Conservation (phyloP, 2,888 invertebrate species). For the Serripes groenlandicus region DNA sequence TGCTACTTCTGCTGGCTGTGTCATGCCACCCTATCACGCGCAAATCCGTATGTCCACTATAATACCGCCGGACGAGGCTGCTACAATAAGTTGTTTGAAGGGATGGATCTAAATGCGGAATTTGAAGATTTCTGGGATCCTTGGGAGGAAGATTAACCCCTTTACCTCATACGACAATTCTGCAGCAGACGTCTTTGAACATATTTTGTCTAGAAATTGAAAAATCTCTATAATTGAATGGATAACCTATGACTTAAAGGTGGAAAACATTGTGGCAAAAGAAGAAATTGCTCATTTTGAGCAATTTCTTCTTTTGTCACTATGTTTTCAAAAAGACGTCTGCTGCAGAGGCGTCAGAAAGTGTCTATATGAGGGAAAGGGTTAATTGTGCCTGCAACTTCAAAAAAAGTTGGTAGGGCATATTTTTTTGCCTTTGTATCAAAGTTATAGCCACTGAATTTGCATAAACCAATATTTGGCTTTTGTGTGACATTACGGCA, state of each 20-base stretch:
- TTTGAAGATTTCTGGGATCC: slow-evolving; percentile 56
- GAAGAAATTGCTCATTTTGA: no score
- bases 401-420: no score
- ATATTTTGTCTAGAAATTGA: not conserved
- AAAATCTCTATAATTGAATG: not conserved
- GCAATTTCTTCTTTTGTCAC: no score
- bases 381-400: no score
- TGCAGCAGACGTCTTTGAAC: not conserved
- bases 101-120: slow-evolving; percentile 82
- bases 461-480: no score
- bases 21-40: slow-evolving; percentile 85
- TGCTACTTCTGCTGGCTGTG: slow-evolving; percentile 90
- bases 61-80: slow-evolving; percentile 87
- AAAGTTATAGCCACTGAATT: no score
- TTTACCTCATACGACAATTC: no score
- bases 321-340: no score
- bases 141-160: slow-evolving; percentile 3
- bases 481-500: no score
- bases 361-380: no score
- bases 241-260: not conserved
- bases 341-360: no score
- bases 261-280: not conserved
- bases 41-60: slow-evolving; percentile 89
- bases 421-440: no score
- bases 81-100: slow-evolving; percentile 88